phyloP scores from a whole-genome alignment of 1,140 invertebrate genomes.

The Zaprionus africanus region DNA sequence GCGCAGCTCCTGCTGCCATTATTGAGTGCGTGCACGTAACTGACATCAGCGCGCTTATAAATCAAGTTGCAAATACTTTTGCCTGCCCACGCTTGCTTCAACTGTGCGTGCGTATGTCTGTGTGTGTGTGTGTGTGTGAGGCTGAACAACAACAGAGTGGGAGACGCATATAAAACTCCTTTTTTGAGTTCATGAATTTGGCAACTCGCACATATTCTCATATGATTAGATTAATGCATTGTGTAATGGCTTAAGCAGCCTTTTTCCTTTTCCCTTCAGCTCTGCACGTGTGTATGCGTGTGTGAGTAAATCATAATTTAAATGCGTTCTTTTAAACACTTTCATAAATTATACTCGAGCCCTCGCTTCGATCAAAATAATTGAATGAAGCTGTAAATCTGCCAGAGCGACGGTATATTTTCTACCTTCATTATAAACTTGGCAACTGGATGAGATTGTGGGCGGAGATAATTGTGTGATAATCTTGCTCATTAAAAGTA shows the following conservation, averaged over 20 bases:
- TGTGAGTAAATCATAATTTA: slow-evolving; percentile 57
- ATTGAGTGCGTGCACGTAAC: slow-evolving; percentile 80
- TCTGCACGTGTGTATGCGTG: slow-evolving; percentile 29
- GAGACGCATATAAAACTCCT: slow-evolving; percentile 40
- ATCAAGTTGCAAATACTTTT: slow-evolving; percentile 78
- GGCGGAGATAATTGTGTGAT: not conserved
- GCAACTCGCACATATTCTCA: slow-evolving; percentile 53
- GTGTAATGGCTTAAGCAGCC: slow-evolving; percentile 63
- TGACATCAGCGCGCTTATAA: slow-evolving; percentile 80
- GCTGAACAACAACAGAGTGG: slow-evolving; percentile 17
- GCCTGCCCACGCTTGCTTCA: slow-evolving; percentile 5
- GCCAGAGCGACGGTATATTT: not conserved
- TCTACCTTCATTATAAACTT: not conserved
- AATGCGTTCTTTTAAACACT: slow-evolving; percentile 52
- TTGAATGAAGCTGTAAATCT: slow-evolving; percentile 25
- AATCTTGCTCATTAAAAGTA: not conserved
- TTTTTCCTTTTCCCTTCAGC: slow-evolving; percentile 13
- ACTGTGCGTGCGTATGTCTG: not conserved
- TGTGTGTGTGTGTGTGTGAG: slow-evolving; percentile 1
- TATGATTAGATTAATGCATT: slow-evolving; percentile 81
- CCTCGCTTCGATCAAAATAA: slow-evolving; percentile 12
- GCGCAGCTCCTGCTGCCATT: slow-evolving; percentile 43
- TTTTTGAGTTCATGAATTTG: slow-evolving; percentile 77
- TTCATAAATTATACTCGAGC: slow-evolving; percentile 19
- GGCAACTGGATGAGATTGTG: not conserved